Evolutionary conservation across 2,113 vertebrate genomes (phyloP), one percentile per base, ranked within the genome.

Genomic region (Osmerus mordax): DNA sequence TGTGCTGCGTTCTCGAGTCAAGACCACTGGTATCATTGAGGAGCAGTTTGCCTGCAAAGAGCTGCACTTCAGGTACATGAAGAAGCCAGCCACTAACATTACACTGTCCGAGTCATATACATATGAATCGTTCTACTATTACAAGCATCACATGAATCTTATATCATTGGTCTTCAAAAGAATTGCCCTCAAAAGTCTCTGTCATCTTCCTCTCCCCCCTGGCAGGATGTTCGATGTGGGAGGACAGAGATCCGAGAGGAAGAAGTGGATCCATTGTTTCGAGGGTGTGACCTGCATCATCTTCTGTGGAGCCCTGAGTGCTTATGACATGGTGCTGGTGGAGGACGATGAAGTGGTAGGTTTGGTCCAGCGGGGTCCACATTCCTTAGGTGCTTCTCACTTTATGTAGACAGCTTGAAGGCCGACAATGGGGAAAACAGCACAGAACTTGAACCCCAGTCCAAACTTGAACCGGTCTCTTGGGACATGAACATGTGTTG

Each of bases 191-290:
- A 32, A 64, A 64, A 15, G 8, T 19, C 2, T 41, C 62, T 23
- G 23, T 23, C 60, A 16, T 47, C 12, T 2, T 1, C 16, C 18
- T 52, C 55, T 51, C 64, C 77, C 80, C 71, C 18, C 55, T 80
- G 80, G 67, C 87, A 99, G 96, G 92, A 99, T 99, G 97, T 99
- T 98, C 52, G 97, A 99, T 0, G 97, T 99, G 74, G 97, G 97
- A 3, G 97, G 96, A 23, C 97, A 98, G 90, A 93, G 96, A 72
- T 99, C 96, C 1, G 96, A 98, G 88, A 91, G 96, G 63, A 99
- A 98, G 91, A 99, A 98, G 86, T 99, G 97, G 96, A 98, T 99
- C 89, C 96, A 99, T 77, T 99, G 97, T 91, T 99, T 99, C 1
- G 97, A 99, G 88, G 96, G 97, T 1, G 97, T 99, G 83, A 99